Evolutionary conservation across 2,113 vertebrate genomes (phyloP).

Genomic region (Phainopepla nitens): DNA sequence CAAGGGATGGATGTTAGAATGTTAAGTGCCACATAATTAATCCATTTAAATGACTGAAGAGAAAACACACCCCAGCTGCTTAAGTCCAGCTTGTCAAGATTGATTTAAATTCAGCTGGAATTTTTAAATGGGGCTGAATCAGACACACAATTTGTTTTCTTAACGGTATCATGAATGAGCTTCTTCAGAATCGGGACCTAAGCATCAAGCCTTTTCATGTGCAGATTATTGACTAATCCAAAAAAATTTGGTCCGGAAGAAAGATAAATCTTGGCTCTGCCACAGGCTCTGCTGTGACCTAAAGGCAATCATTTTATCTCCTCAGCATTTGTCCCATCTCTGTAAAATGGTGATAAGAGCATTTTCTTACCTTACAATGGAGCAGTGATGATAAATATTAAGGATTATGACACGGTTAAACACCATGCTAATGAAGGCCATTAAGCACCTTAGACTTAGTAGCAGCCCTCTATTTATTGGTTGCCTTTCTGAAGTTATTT

Average conservation of each 20-base stretch:
- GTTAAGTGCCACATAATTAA: background rate
- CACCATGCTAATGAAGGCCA: background rate
- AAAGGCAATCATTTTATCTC: background rate
- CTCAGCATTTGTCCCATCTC: background rate
- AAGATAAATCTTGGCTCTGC: background rate
- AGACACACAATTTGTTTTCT: background rate
- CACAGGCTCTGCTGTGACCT: background rate
- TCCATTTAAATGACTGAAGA: background rate
- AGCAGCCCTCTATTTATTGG: background rate
- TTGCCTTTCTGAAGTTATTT: background rate
- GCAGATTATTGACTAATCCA: background rate
- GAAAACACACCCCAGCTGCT: background rate
- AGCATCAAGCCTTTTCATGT: background rate
- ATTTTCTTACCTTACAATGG: background rate
- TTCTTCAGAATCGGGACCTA: background rate
- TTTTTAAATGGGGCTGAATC: background rate
- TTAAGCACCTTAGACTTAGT: background rate
- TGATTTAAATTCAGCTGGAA: background rate
- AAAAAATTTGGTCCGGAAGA: background rate
- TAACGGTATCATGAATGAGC: background rate
- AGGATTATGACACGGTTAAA: background rate
- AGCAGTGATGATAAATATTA: background rate
- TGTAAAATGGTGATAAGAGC: slow-evolving; percentile 36
- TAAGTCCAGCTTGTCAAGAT: background rate
- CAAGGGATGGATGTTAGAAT: background rate